Conservation (phyloP, 1,140 invertebrate genomes). For the Diorhabda sublineata region DNA sequence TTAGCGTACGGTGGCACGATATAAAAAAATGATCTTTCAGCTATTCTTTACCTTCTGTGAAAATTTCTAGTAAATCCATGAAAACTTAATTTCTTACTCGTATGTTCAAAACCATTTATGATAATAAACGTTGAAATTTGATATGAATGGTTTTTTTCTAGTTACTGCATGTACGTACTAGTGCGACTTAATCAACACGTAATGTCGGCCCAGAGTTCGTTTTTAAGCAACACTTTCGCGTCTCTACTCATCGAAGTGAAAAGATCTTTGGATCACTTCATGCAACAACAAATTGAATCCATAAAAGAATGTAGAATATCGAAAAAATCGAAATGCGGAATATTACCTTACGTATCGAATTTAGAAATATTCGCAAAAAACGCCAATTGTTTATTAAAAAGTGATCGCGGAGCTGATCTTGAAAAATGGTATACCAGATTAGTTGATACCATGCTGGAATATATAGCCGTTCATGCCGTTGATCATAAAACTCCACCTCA, state of each 20-base stretch:
- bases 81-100: no score
- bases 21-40: no score
- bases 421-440: conserved; percentile 93
- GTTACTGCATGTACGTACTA: conserved; percentile 88
- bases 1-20: no score
- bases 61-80: no score
- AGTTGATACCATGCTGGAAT: conserved; percentile 81
- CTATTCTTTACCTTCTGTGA: no score
- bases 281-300: conserved; percentile 79
- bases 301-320: conserved; percentile 73
- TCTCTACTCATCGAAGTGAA: conserved; percentile 89
- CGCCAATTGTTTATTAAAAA: conserved; percentile 83
- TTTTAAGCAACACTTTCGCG: conserved; percentile 84
- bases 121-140: background rate
- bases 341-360: conserved; percentile 86
- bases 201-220: conserved; percentile 86
- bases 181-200: conserved; percentile 87
- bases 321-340: conserved; percentile 79
- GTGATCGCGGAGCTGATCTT: conserved; percentile 87
- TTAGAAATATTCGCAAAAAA: conserved; percentile 88
- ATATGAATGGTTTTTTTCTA: conserved; percentile 49
- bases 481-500: conserved; percentile 94
- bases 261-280: conserved; percentile 88
- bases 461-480: conserved; percentile 71
- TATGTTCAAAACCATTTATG: no score